phyloP scores from a whole-genome alignment of 2,888 invertebrate genomes.

The Uloborus plumipes region DNA sequence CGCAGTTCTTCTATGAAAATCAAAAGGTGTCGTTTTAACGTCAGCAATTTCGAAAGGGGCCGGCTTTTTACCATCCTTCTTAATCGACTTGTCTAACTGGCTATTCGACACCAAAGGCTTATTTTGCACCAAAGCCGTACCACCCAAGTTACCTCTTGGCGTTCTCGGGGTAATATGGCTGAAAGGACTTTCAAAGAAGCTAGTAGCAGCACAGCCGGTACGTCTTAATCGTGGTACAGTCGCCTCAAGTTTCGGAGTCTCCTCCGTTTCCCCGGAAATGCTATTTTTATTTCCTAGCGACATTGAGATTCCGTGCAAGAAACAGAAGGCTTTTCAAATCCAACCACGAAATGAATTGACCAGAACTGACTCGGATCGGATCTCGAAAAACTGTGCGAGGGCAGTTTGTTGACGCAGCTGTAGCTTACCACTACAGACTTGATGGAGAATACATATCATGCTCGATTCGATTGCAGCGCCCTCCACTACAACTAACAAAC shows the following conservation, averaged over 20 bases:
- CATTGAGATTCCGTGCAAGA: too few relatives aligned
- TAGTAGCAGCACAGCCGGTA: constrained; percentile 42
- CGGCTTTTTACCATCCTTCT: not conserved
- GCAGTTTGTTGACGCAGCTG: constrained; percentile 17
- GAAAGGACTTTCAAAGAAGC: constrained; percentile 34
- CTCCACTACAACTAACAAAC: constrained; percentile 19
- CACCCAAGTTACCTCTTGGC: not conserved
- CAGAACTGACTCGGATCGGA: too few relatives aligned
- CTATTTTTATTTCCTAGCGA: too few relatives aligned
- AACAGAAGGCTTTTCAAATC: too few relatives aligned
- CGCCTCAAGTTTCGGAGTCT: not conserved
- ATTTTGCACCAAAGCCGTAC: constrained; percentile 7
- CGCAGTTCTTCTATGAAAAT: constrained; percentile 4
- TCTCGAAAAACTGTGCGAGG: too few relatives aligned
- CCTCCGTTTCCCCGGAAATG: not conserved
- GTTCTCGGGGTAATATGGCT: not conserved
- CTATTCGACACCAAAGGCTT: not conserved
- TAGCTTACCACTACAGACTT: constrained; percentile 11
- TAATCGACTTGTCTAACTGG: constrained; percentile 5
- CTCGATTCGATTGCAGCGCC: constrained; percentile 19
- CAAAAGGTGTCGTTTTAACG: constrained; percentile 30
- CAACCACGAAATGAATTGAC: not conserved
- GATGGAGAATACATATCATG: constrained; percentile 16
- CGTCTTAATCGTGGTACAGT: constrained; percentile 21
- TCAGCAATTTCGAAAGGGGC: constrained; percentile 24